Evolutionary conservation across 2,113 vertebrate species (phyloP), one percentile per base, ranked within the genome.

Genomic region (Nasalis larvatus): DNA sequence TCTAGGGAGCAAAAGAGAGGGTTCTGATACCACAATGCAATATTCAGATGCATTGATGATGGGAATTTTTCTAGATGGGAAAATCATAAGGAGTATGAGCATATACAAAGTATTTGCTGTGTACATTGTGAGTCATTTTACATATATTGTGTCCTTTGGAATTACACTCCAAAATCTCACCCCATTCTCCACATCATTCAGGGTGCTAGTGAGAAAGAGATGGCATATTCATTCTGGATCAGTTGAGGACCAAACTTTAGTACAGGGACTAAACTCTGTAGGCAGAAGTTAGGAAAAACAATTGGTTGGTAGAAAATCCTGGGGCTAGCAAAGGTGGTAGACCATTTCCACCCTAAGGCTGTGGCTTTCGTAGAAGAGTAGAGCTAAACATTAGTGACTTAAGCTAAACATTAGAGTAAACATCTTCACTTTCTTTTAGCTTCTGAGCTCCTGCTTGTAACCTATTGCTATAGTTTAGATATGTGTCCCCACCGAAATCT

Each of bases 241-340:
- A 88, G 69, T 45, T 21, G 20, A 90, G 17, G 18, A 42, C 42
- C 42, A 69, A 69, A 63, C 11, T 35, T 89, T n/a, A 25, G 3
- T 42, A 68, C 86, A 95, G 27, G 12, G 23, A 8, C 1, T 40
- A 32, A 69, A 35, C 8, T 7, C 23, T 45, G 16, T 25, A 47
- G 4, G 1, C 2, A 68, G 21, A 6, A 8, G 37, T 78, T 49
- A 84, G 49, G 45, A 47, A 35, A 93, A 49, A n/a, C 18, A 27
- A 0, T 1, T 21, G 25, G 25, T 32, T 4, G 30, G 11, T 30
- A 56, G 0, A 30, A 84, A 92, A 45, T 8, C 0, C 4, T 74
- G 23, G 6, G 16, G 5, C 23, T 37, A 13, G 10, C 18, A 35
- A 76, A 76, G 42, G 42, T 32, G 0, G 23, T 18, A 40, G 35